Evolutionary conservation across 2,888 invertebrate genomes (phyloP).

Genomic region (Andrena bucephala): DNA sequence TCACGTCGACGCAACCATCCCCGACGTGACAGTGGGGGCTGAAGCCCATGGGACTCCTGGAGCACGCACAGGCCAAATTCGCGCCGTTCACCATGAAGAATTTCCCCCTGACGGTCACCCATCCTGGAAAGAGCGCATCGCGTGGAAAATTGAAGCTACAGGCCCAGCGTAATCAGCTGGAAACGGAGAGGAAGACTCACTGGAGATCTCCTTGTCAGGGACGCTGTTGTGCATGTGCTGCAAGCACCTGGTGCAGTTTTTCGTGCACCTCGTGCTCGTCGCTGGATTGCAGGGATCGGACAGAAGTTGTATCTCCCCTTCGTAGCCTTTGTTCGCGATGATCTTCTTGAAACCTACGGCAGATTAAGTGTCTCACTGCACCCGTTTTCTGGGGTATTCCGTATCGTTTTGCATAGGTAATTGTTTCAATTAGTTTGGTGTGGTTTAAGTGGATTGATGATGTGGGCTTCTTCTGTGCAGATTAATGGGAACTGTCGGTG

Average conservation of each 20-base stretch:
- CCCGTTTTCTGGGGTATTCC: no score
- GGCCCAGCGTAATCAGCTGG: no score
- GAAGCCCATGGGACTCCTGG: conserved; percentile 91
- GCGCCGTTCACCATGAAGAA: conserved; percentile 92
- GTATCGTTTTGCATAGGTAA: no score
- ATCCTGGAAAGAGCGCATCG: conserved; percentile 79
- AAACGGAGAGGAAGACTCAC: conserved; percentile 67
- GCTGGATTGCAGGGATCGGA: conserved; percentile 85
- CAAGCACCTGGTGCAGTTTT: conserved; percentile 85
- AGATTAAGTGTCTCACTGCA: no score
- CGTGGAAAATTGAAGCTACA: background rate
- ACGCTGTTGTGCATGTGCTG: conserved; percentile 77
- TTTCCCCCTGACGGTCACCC: conserved; percentile 89
- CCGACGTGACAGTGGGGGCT: conserved; percentile 92
- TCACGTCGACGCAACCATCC: conserved; percentile 92
- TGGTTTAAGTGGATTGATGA: no score
- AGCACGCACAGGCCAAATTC: conserved; percentile 91
- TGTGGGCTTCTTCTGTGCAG: no score
- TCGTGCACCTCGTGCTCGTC: conserved; percentile 85
- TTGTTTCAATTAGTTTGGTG: no score
- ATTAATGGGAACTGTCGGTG: no score
- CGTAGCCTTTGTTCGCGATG: conserved; percentile 88
- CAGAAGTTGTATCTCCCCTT: conserved; percentile 88
- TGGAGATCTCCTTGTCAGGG: conserved; percentile 79
- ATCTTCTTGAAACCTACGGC: conserved; percentile 88